phyloP scores from a whole-genome alignment of 37 sponge, comb jelly and placozoan genomes.

The Mnemiopsis leidyi region DNA sequence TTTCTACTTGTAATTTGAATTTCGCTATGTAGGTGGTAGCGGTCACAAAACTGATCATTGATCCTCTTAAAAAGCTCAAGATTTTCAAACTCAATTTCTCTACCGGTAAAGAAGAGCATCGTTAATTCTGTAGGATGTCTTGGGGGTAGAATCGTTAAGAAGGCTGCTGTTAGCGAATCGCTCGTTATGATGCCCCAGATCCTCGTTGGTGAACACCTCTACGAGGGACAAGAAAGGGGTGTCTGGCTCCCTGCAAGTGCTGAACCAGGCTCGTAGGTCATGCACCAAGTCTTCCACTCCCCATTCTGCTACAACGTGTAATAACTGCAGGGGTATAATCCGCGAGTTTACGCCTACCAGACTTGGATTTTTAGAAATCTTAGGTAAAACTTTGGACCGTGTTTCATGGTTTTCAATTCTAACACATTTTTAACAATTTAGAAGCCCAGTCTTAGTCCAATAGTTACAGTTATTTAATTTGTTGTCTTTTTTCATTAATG shows the following conservation, averaged over 20 bases:
- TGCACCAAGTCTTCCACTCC: conserved; percentile 32
- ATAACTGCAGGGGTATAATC: neutral
- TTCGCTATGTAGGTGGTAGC: no score
- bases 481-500: no score
- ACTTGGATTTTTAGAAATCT: no score
- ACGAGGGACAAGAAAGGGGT: neutral
- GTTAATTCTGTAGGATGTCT: neutral
- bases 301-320: conserved; percentile 27
- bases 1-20: no score
- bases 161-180: neutral
- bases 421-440: no score
- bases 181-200: conserved; percentile 27
- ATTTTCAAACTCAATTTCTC: no score
- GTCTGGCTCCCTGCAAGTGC: neutral
- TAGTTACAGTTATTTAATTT: no score
- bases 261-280: neutral
- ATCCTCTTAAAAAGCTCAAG: no score
- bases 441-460: no score
- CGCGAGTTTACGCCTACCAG: neutral
- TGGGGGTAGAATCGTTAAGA: neutral
- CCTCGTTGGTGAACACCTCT: conserved; percentile 43
- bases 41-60: no score
- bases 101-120: conserved; percentile 5
- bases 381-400: no score
- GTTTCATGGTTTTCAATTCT: no score